Evolutionary conservation across 1,140 invertebrate species (phyloP).

Genomic region (Pachypeltis micranthus): DNA sequence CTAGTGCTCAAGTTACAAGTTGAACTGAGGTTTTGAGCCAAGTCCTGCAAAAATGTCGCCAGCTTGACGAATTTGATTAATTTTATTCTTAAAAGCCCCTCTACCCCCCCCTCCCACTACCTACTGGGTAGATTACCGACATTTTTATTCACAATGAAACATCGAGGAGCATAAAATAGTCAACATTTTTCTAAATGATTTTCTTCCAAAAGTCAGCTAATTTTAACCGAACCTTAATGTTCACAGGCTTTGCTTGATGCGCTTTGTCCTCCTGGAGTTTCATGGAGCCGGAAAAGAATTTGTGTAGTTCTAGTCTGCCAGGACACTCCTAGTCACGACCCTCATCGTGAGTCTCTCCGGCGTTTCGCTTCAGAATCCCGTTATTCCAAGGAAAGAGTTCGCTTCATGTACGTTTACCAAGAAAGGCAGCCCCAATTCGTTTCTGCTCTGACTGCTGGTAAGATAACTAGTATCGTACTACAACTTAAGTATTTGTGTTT

Average conservation of each 20-base stretch:
- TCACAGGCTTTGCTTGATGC: conserved; percentile 58
- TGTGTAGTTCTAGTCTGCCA: conserved; percentile 78
- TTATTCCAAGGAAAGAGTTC: conserved; percentile 51
- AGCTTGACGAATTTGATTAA: no score
- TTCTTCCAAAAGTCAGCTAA: no score
- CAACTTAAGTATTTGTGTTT: no score
- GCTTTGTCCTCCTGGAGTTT: conserved; percentile 59
- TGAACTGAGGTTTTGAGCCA: no score
- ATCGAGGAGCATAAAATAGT: no score
- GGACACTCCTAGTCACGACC: conserved; percentile 47
- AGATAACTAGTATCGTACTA: background rate
- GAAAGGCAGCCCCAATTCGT: conserved; percentile 73
- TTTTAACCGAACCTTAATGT: conserved; percentile 22
- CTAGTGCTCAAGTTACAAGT: no score
- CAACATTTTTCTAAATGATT: no score
- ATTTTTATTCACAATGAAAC: no score
- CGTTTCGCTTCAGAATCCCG: conserved; percentile 53
- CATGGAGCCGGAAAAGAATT: conserved; percentile 62
- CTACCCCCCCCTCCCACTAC: no score
- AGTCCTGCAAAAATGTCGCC: no score
- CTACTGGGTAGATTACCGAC: no score
- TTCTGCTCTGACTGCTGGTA: conserved; percentile 53
- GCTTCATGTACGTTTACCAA: conserved; percentile 77
- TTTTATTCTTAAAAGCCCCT: no score
- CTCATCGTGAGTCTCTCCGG: conserved; percentile 47